Evolutionary conservation across 2,797 vertebrate genomes (phyloP).

Genomic region (Danionella dracula): DNA sequence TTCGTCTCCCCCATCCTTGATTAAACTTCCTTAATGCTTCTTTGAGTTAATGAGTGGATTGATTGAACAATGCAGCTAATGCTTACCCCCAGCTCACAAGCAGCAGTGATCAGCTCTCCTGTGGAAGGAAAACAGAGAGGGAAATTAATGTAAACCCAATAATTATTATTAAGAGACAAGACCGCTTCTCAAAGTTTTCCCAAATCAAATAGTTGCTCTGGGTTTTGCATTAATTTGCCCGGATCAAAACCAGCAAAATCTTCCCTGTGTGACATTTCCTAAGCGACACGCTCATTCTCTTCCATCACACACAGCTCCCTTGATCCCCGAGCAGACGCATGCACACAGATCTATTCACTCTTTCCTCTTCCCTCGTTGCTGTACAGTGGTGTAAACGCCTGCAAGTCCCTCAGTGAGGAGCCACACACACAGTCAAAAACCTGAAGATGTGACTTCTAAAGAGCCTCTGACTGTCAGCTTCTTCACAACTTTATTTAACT

Average conservation of each 20-base stretch:
- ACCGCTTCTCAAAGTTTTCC: slow-evolving; percentile 98
- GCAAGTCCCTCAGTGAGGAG: neutral
- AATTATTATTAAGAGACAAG: slow-evolving; percentile 99
- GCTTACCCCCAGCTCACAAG: slow-evolving; percentile 99
- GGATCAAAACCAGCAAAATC: slow-evolving; percentile 98
- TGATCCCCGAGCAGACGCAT: slow-evolving; percentile 55
- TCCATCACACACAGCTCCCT: slow-evolving; percentile 67
- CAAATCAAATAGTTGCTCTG: slow-evolving; percentile 99
- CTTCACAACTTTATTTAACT: no score
- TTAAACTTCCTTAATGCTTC: slow-evolving; percentile 99
- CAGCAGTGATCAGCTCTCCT: slow-evolving; percentile 99
- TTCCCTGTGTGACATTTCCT: slow-evolving; percentile 98
- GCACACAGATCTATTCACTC: slow-evolving; percentile 63
- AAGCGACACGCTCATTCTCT: slow-evolving; percentile 78
- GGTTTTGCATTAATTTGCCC: slow-evolving; percentile 99
- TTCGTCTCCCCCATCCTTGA: slow-evolving; percentile 88
- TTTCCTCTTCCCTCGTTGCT: slow-evolving; percentile 2
- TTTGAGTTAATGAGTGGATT: slow-evolving; percentile 99
- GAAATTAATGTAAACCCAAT: slow-evolving; percentile 99
- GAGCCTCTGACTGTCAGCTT: neutral
- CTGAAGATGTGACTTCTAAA: slow-evolving; percentile 29
- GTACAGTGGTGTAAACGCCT: neutral
- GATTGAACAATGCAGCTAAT: slow-evolving; percentile 99
- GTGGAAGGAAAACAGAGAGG: slow-evolving; percentile 86
- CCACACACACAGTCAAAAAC: slow-evolving; percentile 16